These are phyloP conservation scores for Galleria mellonella DNA, from an alignment of 1,140 invertebrate genomes.

Conservation along the genomic window DNA sequence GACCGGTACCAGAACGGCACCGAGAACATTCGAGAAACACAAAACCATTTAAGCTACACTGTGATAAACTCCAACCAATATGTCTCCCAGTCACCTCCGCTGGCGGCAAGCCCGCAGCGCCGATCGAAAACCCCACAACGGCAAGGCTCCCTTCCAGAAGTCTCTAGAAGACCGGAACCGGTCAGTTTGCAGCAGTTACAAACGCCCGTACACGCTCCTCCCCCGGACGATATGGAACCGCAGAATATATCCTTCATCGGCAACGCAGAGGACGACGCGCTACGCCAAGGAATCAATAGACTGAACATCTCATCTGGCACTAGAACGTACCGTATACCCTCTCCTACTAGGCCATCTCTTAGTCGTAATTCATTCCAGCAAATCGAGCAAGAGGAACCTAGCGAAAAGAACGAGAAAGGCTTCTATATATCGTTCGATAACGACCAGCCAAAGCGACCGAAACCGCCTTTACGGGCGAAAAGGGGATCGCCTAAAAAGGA, in stretches of 20 bases:
- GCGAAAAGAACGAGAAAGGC: constrained; percentile 83
- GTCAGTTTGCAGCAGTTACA: constrained; percentile 59
- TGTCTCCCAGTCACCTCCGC: constrained; percentile 41
- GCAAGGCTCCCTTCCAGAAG: constrained; percentile 46
- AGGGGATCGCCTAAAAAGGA: constrained; percentile 86
- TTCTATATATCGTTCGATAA: constrained; percentile 96
- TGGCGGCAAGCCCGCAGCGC: constrained; percentile 32
- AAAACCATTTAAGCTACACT: constrained; percentile 65
- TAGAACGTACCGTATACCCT: constrained; percentile 90
- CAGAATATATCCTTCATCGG: constrained; percentile 95
- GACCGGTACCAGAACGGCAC: constrained; percentile 63
- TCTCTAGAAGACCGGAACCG: constrained; percentile 27
- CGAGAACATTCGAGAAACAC: constrained; percentile 37
- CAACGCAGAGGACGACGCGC: constrained; percentile 76
- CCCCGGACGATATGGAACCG: constrained; percentile 88
- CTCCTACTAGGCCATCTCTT: constrained; percentile 84
- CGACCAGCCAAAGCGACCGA: constrained; percentile 89
- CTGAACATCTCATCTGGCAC: constrained; percentile 90
- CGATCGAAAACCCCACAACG: constrained; percentile 49
- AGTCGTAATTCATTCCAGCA: constrained; percentile 84
- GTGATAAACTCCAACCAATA: constrained; percentile 51
- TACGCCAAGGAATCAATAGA: constrained; percentile 79
- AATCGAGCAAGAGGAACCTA: constrained; percentile 59
- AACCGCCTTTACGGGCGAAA: constrained; percentile 88
- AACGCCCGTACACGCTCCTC: constrained; percentile 76